phyloP scores from a whole-genome alignment of 2,113 vertebrate species.

The Pseudorectes ferrugineus region DNA sequence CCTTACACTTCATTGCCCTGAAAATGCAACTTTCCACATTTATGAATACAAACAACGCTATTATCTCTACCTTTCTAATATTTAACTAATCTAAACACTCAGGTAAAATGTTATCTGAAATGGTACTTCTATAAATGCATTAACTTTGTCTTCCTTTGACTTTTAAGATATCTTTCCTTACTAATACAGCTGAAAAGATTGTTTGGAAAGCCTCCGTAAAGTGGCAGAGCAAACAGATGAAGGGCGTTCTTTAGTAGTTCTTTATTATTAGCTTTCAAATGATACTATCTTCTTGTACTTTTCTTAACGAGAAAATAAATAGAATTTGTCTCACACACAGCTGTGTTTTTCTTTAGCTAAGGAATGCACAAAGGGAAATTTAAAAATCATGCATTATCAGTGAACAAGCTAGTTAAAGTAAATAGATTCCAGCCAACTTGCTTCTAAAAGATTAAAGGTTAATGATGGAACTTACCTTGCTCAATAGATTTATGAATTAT shows the following conservation, averaged over 20 bases:
- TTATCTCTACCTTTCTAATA: slow-evolving; percentile 86
- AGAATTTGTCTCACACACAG: slow-evolving; percentile 74
- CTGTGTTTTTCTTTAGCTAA: slow-evolving; percentile 78
- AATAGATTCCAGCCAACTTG: slow-evolving; percentile 72
- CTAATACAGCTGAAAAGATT: slow-evolving; percentile 77
- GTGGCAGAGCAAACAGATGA: slow-evolving; percentile 79
- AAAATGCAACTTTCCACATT: slow-evolving; percentile 73
- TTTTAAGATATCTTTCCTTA: slow-evolving; percentile 77
- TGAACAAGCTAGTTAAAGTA: slow-evolving; percentile 71
- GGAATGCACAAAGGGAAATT: slow-evolving; percentile 76
- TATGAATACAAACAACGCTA: slow-evolving; percentile 75
- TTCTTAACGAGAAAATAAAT: slow-evolving; percentile 82
- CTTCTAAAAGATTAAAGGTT: slow-evolving; percentile 78
- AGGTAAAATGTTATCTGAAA: slow-evolving; percentile 86
- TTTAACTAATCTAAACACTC: slow-evolving; percentile 88
- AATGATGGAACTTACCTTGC: slow-evolving; percentile 72
- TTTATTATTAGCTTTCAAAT: slow-evolving; percentile 72
- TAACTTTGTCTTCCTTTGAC: slow-evolving; percentile 83
- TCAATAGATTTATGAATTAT: slow-evolving; percentile 81
- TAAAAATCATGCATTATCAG: slow-evolving; percentile 75
- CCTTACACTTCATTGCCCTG: slow-evolving; percentile 69
- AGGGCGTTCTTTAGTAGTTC: slow-evolving; percentile 75
- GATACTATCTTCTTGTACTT: slow-evolving; percentile 79
- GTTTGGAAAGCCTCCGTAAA: slow-evolving; percentile 81
- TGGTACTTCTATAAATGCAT: slow-evolving; percentile 78